Conservation (phyloP, 2,113 vertebrate genomes). For the Neodon shergylaensis region DNA sequence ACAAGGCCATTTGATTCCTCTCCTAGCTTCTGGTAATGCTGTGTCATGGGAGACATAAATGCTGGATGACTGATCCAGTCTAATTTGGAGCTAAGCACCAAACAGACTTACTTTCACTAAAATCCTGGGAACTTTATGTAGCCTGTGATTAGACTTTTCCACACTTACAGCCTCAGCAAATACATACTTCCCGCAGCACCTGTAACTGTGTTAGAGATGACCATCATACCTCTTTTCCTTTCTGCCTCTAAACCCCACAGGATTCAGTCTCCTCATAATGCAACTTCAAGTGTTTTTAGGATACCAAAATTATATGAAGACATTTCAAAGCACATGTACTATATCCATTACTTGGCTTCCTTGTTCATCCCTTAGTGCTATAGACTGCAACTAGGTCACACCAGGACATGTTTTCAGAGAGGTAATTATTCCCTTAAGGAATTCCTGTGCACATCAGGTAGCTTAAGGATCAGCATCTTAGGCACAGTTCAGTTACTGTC, state of each 20-base stretch:
- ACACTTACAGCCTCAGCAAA: background rate
- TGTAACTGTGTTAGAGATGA: constrained; percentile 3
- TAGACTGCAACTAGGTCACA: background rate
- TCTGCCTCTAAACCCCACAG: constrained; percentile 21
- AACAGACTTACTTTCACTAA: background rate
- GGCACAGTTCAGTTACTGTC: background rate
- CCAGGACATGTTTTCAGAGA: background rate
- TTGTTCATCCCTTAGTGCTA: background rate
- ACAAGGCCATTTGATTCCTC: constrained; percentile 17
- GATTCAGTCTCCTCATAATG: background rate
- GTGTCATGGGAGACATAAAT: background rate
- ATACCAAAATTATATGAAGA: constrained; percentile 16
- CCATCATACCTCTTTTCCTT: background rate
- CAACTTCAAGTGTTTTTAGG: constrained; percentile 33
- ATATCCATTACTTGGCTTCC: background rate
- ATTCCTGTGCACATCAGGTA: background rate
- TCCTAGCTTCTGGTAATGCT: background rate
- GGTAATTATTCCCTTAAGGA: background rate
- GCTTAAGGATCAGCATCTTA: background rate
- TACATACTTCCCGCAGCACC: background rate
- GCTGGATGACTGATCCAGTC: background rate
- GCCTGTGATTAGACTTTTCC: constrained; percentile 29
- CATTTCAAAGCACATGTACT: background rate
- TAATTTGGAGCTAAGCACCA: background rate
- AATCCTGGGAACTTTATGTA: background rate